These are phyloP conservation scores for Oriolus oriolus DNA, from an alignment of 2,113 vertebrate genomes.

Conservation along the genomic window DNA sequence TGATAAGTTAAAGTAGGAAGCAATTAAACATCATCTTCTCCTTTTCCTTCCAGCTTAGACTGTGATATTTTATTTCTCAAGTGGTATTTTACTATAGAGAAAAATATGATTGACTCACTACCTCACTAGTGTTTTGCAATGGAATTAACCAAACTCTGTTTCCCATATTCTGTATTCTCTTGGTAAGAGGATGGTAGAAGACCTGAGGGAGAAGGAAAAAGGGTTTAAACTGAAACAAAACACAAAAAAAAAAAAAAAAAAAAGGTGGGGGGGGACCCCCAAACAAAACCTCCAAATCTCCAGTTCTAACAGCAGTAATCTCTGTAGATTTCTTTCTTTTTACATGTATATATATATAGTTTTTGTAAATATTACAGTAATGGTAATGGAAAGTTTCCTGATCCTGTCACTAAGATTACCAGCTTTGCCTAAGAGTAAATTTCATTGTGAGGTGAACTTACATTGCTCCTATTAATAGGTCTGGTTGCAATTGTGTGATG, in stretches of 20 bases:
- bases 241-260: background rate
- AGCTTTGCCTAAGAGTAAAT: background rate
- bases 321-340: background rate
- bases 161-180: background rate
- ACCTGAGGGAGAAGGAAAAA: rapidly evolving
- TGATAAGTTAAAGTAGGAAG: background rate
- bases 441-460: background rate
- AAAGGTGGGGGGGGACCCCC: rapidly evolving
- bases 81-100: background rate
- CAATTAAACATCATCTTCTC: background rate
- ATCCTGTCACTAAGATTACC: background rate
- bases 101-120: background rate
- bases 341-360: rapidly evolving
- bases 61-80: background rate
- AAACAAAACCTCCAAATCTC: background rate
- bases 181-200: background rate
- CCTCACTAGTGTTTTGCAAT: background rate
- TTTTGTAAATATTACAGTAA: background rate
- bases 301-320: background rate
- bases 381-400: background rate
- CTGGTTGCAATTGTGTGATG: background rate
- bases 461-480: background rate
- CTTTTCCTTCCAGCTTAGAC: background rate
- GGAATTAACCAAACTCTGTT: background rate
- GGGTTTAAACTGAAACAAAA: background rate